Evolutionary conservation across 2,797 vertebrate species (phyloP).

Genomic region (Lophius americanus): DNA sequence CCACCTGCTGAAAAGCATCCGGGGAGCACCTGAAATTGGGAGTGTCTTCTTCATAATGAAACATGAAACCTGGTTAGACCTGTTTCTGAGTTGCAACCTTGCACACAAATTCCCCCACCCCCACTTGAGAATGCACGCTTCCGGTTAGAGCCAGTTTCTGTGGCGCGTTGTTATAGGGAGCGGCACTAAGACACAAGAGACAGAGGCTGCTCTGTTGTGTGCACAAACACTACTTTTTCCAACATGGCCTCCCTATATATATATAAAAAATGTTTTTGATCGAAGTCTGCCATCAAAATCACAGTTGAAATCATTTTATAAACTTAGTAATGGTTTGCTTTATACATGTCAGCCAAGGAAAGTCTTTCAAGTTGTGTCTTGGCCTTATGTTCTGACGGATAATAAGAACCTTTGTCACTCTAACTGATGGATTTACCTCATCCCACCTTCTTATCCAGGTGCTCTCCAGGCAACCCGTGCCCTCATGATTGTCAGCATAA

Average conservation of each 20-base stretch:
- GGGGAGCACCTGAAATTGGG: constrained; percentile 40
- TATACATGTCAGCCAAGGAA: background rate
- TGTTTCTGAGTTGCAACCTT: constrained; percentile 62
- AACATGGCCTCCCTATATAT: no score
- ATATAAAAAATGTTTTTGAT: background rate
- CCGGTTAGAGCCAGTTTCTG: constrained; percentile 73
- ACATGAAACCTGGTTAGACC: constrained; percentile 77
- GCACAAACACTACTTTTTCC: background rate
- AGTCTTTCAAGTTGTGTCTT: constrained; percentile 3
- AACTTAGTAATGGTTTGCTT: rapidly evolving
- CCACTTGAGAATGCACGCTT: constrained; percentile 24
- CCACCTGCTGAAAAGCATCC: constrained; percentile 49
- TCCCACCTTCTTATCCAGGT: constrained; percentile 58
- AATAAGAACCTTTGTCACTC: constrained; percentile 1
- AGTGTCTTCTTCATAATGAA: constrained; percentile 58
- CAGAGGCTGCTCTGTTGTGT: constrained; percentile 6
- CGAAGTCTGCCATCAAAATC: background rate
- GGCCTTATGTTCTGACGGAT: background rate
- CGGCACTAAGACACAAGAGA: constrained; percentile 46
- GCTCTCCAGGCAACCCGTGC: constrained; percentile 88
- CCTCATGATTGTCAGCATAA: constrained; percentile 87
- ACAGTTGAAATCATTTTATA: background rate
- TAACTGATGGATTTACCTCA: constrained; percentile 13
- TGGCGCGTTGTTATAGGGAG: constrained; percentile 61
- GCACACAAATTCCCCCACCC: constrained; percentile 12